Evolutionary conservation across 2,113 vertebrate genomes (phyloP).

Genomic region (Fregata magnificens): DNA sequence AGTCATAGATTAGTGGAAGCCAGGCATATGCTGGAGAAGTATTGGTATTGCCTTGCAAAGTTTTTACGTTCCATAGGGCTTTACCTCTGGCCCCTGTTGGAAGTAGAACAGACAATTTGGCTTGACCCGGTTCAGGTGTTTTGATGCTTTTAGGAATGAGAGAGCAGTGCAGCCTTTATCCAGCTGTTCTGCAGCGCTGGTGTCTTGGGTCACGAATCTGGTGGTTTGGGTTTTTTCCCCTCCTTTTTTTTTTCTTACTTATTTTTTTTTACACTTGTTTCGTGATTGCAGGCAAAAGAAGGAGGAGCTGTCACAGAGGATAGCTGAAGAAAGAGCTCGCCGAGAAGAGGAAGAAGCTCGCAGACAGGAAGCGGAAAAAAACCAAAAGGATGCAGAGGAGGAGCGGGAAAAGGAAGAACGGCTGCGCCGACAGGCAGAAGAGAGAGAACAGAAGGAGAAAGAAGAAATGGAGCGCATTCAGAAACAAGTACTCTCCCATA

Average conservation of each 20-base stretch:
- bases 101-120: background rate
- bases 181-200: background rate
- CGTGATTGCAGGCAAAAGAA: slow-evolving; percentile 77
- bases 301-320: slow-evolving; percentile 87
- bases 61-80: background rate
- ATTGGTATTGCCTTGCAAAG: background rate
- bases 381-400: slow-evolving; percentile 73
- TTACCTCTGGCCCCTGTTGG: background rate
- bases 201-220: background rate
- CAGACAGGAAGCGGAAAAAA: slow-evolving; percentile 78
- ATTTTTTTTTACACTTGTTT: background rate
- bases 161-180: background rate
- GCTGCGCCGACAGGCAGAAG: slow-evolving; percentile 59
- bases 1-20: background rate
- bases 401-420: slow-evolving; percentile 71
- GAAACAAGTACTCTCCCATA: slow-evolving; percentile 79
- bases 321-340: slow-evolving; percentile 84
- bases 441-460: slow-evolving; percentile 78
- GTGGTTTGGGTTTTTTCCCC: background rate
- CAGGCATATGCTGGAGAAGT: background rate
- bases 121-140: background rate
- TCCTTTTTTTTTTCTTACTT: background rate
- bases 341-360: slow-evolving; percentile 86
- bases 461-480: slow-evolving; percentile 81
- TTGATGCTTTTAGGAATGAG: background rate